Conservation (phyloP, 2,888 invertebrate genomes). For the Morinoia aosen region DNA sequence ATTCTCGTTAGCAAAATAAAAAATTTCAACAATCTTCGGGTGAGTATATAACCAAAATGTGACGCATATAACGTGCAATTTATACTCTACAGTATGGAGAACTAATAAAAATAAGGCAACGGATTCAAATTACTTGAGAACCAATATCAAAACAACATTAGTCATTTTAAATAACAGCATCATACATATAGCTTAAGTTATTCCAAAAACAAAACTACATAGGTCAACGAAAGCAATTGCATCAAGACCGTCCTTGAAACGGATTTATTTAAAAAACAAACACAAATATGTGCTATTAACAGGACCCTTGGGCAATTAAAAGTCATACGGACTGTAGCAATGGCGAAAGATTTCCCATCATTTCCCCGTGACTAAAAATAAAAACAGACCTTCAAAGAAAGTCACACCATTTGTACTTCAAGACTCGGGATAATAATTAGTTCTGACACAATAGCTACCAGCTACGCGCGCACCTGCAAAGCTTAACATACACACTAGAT, state of each 20-base stretch:
- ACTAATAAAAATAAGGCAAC: not conserved
- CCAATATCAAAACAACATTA: not conserved
- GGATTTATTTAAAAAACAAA: not conserved
- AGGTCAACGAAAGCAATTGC: not conserved
- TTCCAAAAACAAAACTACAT: not conserved
- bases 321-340: not conserved
- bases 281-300: not conserved
- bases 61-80: not conserved
- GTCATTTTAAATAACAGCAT: not conserved
- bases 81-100: not conserved
- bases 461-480: not conserved
- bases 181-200: not conserved
- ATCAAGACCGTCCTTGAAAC: not conserved
- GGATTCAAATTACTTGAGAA: not conserved
- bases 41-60: not conserved
- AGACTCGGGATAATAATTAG: conserved; percentile 28
- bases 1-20: too few species aligned
- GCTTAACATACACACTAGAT: conserved; percentile 42
- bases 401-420: conserved; percentile 46
- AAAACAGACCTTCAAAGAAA: conserved; percentile 20
- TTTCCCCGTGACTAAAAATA: conserved; percentile 26
- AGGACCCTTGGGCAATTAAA: not conserved
- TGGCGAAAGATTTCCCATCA: not conserved
- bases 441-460: conserved; percentile 3
- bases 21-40: not conserved